Conservation (phyloP, 2,113 vertebrate species). For the Glaucidium brasilianum region DNA sequence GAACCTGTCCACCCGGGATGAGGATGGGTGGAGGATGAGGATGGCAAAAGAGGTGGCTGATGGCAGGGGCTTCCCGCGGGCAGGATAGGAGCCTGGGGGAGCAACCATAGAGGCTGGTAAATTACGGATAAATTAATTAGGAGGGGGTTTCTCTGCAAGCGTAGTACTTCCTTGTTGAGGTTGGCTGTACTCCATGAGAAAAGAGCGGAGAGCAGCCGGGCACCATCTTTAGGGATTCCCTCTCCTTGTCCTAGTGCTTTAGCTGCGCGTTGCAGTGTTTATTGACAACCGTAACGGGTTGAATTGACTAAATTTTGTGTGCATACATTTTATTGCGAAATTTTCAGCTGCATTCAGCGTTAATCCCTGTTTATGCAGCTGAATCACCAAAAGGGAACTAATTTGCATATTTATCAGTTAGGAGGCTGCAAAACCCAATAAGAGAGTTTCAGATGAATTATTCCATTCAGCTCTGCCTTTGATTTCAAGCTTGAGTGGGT, state of each 20-base stretch:
- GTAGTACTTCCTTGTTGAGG: neutral
- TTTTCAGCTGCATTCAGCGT: conserved; percentile 53
- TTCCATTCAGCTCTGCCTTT: conserved; percentile 73
- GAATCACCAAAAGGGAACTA: conserved; percentile 56
- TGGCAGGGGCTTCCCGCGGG: neutral
- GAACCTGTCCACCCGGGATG: neutral
- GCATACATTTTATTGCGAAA: conserved; percentile 29
- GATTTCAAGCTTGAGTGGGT: conserved; percentile 78
- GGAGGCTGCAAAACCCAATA: conserved; percentile 65
- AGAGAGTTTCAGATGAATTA: conserved; percentile 67
- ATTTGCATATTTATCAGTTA: conserved; percentile 75
- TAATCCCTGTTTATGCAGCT: conserved; percentile 71
- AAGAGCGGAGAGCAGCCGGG: neutral
- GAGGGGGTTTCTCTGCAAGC: neutral
- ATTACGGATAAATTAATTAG: neutral
- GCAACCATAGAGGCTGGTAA: neutral
- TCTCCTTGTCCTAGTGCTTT: neutral
- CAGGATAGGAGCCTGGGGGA: neutral
- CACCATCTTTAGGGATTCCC: neutral
- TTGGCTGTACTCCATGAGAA: accelerated
- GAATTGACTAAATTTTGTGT: conserved; percentile 31
- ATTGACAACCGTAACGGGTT: neutral
- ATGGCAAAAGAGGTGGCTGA: neutral
- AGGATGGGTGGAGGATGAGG: neutral
- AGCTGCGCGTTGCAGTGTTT: neutral